Evolutionary conservation across 2,888 invertebrate genomes (phyloP), one percentile per base, ranked within the genome.

Genomic region (Eupithecia inturbata): DNA sequence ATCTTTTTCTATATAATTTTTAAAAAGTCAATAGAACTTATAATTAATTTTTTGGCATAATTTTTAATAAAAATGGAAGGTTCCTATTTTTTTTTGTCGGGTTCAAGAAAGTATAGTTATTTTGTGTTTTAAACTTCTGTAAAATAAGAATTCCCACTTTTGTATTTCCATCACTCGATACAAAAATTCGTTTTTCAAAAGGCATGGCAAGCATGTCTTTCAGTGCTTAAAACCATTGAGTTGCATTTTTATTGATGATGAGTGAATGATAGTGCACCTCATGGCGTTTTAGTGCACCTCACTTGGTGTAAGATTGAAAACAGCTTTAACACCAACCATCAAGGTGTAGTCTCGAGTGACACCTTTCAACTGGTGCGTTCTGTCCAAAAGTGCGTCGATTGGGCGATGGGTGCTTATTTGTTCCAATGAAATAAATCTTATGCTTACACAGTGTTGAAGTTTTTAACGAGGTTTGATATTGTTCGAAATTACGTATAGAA

Each of bases 311-410:
- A 31, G 62, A 62, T 16, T 31, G 62, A 77, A 83, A 77, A 81
- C 79, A 83, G 78, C 77, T 80, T 74, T 78, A 82, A 82, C 80
- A 79, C 78, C 81, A 81, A 76, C 78, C 72, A 71, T 82, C 82
- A 84, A 82, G 87, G 85, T 86, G 84, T 88, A 83, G 72, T 78
- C 78, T 85, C 80, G 81, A 81, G 85, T 85, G 82, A 81, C 82
- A 85, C 85, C 84, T 81, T 57, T 10, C 53, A 57, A 57, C 57
- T 12, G 26, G 57, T 57, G 57, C 57, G 78, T 77, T 72, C 77
- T 79, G 74, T 73, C 57, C n/a, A 68, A 67, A 76, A 26, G 75
- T 76, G 77, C 75, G 26, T 57, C 22, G 57, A 66, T 33, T 53
- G 66, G 67, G 41, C 68, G 68, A 74, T 71, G 71, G 68, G 64